Evolutionary conservation across 2,797 vertebrate species (phyloP).

Genomic region (Petrocephalus sullivani): DNA sequence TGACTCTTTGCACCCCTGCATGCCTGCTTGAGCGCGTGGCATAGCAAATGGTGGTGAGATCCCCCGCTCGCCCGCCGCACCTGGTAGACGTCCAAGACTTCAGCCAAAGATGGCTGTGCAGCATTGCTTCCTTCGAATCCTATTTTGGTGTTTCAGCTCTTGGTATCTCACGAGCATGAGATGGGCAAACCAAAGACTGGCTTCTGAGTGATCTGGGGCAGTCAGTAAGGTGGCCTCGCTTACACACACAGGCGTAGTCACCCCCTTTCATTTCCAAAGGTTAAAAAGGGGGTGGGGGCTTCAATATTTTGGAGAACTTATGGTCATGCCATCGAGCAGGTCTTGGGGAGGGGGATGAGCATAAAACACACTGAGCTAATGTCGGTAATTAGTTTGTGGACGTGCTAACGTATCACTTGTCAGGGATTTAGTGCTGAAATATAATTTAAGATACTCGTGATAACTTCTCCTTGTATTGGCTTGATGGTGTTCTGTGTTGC

Average conservation of each 20-base stretch:
- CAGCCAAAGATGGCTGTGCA: slow-evolving; percentile 42
- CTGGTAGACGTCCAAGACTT: slow-evolving; percentile 23
- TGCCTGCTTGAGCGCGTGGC: slow-evolving; percentile 47
- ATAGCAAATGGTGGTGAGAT: slow-evolving; percentile 46
- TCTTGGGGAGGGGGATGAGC: not conserved
- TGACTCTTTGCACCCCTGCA: slow-evolving; percentile 37
- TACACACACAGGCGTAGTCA: slow-evolving; percentile 22
- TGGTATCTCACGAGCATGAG: slow-evolving; percentile 53
- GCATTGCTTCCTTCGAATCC: slow-evolving; percentile 44
- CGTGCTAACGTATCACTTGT: slow-evolving; percentile 94
- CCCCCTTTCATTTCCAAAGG: slow-evolving; percentile 64
- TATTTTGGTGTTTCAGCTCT: slow-evolving; percentile 54
- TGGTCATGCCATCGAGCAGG: slow-evolving; percentile 51
- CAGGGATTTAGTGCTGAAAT: slow-evolving; percentile 97
- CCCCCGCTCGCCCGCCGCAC: slow-evolving; percentile 29
- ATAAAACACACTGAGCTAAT: slow-evolving; percentile 47
- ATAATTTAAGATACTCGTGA: slow-evolving; percentile 84
- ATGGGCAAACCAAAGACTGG: slow-evolving; percentile 97
- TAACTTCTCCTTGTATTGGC: slow-evolving; percentile 80
- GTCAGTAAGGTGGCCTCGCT: slow-evolving; percentile 46
- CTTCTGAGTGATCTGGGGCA: slow-evolving; percentile 71
- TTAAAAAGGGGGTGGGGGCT: slow-evolving; percentile 75
- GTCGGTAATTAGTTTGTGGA: slow-evolving; percentile 61
- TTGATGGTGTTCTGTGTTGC: slow-evolving; percentile 93
- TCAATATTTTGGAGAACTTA: slow-evolving; percentile 59